Evolutionary conservation across 2,888 invertebrate genomes (phyloP).

Genomic region (Agrypnus murinus): DNA sequence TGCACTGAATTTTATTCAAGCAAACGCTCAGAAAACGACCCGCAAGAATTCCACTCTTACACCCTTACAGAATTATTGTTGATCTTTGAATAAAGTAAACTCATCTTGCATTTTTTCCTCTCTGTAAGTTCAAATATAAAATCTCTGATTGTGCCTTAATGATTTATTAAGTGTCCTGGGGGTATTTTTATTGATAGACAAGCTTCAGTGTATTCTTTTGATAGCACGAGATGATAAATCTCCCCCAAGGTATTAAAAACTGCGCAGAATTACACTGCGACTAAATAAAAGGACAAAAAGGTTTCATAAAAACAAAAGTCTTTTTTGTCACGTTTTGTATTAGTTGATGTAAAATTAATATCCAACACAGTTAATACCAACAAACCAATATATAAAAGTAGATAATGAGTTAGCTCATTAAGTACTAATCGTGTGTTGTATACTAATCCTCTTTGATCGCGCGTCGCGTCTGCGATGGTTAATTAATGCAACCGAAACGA

Average conservation of each 20-base stretch:
- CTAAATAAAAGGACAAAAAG: conserved; percentile 26
- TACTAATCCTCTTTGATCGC: too few relatives aligned
- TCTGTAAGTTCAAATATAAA: conserved; percentile 29
- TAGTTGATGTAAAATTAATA: too few relatives aligned
- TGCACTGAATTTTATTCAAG: conserved; percentile 32
- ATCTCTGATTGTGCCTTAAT: conserved; percentile 44
- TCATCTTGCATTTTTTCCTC: not conserved
- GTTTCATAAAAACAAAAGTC: too few relatives aligned
- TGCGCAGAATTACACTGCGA: conserved; percentile 47
- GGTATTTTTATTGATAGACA: conserved; percentile 36
- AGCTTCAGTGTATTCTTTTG: conserved; percentile 36
- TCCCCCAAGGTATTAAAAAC: conserved; percentile 54
- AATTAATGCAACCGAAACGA: too few relatives aligned
- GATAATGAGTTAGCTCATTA: too few relatives aligned
- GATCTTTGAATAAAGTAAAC: conserved; percentile 31
- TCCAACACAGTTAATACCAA: too few relatives aligned
- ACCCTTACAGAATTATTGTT: conserved; percentile 1
- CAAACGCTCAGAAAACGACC: conserved; percentile 1
- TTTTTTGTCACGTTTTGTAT: too few relatives aligned
- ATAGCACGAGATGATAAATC: conserved; percentile 54
- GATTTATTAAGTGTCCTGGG: conserved; percentile 44
- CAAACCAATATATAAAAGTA: too few relatives aligned
- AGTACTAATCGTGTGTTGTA: too few relatives aligned
- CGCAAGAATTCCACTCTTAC: not conserved
- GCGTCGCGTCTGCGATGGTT: too few relatives aligned